Base-by-base conservation (phyloP, 2,888 invertebrate species). In the Meteorus cinctellus region DNA sequence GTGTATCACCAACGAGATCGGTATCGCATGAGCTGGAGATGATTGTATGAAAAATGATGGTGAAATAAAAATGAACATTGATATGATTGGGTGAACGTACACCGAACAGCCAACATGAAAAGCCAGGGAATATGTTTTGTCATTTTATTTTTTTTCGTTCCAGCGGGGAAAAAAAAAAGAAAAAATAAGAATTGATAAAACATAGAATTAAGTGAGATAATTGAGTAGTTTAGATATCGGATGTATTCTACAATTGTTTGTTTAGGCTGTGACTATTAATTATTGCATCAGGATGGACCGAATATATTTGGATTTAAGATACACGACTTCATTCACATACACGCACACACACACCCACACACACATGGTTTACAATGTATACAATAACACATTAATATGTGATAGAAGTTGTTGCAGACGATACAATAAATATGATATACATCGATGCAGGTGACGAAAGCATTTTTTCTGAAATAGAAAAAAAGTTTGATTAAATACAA, bases 381-480 rank as follows among this genome's bases (percentile, higher is more conserved):
- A 19, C 55, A 55, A 8, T 55, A 55, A 55, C 8, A 55, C n/a
- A 55, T 24, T 19, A n/a, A 55, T 55, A 19, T 19, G 6, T 19
- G n/a, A 55, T 19, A 55, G 4, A 55, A 55, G n/a, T 55, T n/a
- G n/a, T 1, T 55, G 19, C 6, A 24, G 55, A 55, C 8, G 55
- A 19, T 55, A 55, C 55, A 55, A 55, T 55, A 55, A 55, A 55
- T 55, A 55, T 55, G n/a, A 74, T 67, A 62, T 72, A 74, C 73
- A 74, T 74, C 67, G 67, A 74, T 19, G 60, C 60, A 41, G 70
- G 36, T 51, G 70, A 75, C 70, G 70, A 75, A 75, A 65, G 34
- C 36, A 65, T 51, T 45, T 62, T 55, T 24, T 55, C n/a, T 55
- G 4, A n/a, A 8, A n/a, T n/a, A 19, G n/a, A 24, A 55, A 55